Base-by-base conservation (phyloP, 2,888 invertebrate genomes). In the Eupeodes latifasciatus region DNA sequence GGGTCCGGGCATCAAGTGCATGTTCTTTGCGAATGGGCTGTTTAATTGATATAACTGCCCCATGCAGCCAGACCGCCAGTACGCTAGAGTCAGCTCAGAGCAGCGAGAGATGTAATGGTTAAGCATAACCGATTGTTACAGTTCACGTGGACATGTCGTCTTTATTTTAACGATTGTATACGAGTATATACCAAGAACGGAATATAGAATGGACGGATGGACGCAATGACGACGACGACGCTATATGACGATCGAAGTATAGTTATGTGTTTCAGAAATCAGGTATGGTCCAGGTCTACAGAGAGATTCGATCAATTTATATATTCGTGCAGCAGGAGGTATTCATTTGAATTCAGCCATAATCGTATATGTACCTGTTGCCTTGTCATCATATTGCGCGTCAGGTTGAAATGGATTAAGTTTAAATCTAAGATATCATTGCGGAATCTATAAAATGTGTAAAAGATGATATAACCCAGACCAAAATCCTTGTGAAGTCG, bases 21-120 rank as follows among this genome's bases (percentile, higher is more conserved):
- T 85, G 85, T 81, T 88, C 72, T 36, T 62, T 61, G 61, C 40
- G 40, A 78, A 79, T 85, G 81, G 81, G 85, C 85, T 81, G 84
- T 88, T 88, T 85, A 88, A 88, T 88, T 88, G 88, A 88, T 88
- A 81, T 69, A 88, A 84, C 87, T 77, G 55, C 61, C 75, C 51
- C 27, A 27, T 27, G 27, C 27, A 27, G 27, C 27, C 27, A 27
- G 2, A 3, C 27, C 27, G 27, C 27, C 27, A 27, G 3, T 27
- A 0, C 27, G 27, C 27, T 2, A 27, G 27, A 27, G 27, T 3
- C 27, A 27, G 27, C 27, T 27, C 40, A 40, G 40, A 9, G 40
- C 61, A 64, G 74, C 78, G 77, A 77, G 77, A 81, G 77, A 81
- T 84, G 71, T 71, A 78, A 84, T 80, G 77, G 64, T 27, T 62